These are phyloP conservation scores for Uria lomvia DNA, from an alignment of 2,113 vertebrate species.

Conservation along the genomic window DNA sequence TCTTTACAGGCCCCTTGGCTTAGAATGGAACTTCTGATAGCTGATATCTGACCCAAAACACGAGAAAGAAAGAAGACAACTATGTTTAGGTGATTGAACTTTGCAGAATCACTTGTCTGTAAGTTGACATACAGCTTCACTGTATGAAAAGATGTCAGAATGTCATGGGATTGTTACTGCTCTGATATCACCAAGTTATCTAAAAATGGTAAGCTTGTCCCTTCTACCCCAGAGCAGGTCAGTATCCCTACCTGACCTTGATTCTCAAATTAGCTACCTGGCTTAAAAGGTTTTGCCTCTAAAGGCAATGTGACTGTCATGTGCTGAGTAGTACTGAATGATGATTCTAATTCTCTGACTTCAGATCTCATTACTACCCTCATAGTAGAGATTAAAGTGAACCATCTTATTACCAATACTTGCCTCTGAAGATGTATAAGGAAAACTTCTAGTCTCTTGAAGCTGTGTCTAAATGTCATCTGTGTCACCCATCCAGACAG, in stretches of 20 bases:
- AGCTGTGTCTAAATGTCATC: background rate
- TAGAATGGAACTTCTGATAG: background rate
- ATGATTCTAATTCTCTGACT: background rate
- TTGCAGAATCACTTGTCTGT: background rate
- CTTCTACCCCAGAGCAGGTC: background rate
- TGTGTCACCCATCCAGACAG: background rate
- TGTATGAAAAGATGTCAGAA: background rate
- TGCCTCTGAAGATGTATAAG: background rate
- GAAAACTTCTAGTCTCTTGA: background rate
- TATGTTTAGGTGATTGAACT: background rate
- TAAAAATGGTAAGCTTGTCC: background rate
- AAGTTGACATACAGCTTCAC: background rate
- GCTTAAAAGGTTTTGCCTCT: background rate
- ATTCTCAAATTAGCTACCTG: background rate
- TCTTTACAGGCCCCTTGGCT: background rate
- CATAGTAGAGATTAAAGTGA: background rate
- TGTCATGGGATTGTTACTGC: background rate
- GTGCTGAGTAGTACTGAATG: background rate
- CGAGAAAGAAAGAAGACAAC: background rate
- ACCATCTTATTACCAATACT: background rate
- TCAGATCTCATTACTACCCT: background rate
- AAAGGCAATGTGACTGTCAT: background rate
- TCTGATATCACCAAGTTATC: background rate
- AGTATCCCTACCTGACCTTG: background rate
- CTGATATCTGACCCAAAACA: background rate